Base-by-base conservation (phyloP, 2,113 vertebrate species). In the Pomatostomus ruficeps region DNA sequence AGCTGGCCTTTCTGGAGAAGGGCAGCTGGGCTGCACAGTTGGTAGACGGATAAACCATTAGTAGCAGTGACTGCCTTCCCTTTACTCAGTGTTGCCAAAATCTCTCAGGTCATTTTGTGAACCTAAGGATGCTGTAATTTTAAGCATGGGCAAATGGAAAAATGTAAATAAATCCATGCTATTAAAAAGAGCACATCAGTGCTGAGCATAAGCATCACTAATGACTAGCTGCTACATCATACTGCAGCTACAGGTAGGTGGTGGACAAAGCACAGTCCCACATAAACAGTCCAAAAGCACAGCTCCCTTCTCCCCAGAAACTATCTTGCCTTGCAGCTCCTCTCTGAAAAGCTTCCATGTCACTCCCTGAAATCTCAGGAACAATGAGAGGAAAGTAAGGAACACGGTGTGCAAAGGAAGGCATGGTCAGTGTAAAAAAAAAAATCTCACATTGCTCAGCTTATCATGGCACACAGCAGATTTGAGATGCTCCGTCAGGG, bases 21-120 rank as follows among this genome's bases (percentile, higher is more conserved):
- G 85, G 88, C 75, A 95, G 88, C 90, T 82, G 62, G 58, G 81
- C 33, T 87, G 79, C 74, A 88, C 67, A 92, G 91, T 31, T 62
- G 71, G 89, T 66, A 71, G 51, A 80, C 75, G 70, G 73, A n/a
- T 61, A 78, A 91, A 78, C 70, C 48, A 51, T 62, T 43, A 74
- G 63, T 26, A 81, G 63, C 66, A 83, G 38, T 31, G 59, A 31
- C 38, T 75, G 75, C 68, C 33, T 71, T 91, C n/a, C 72, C 43
- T 88, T 91, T 52, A 46, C 33, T 77, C 21, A 35, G 42, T 12
- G 12, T 43, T 90, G 61, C 92, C 91, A 96, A 79, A 94, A 82
- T 71, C n/a, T 70, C 66, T 70, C 70, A 63, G 3, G 62, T 33
- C 17, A 35, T 73, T 78, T 77, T 91, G 43, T 57, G 24, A 91